These are phyloP conservation scores for Laothoe populi DNA, from an alignment of 2,888 invertebrate species.

Conservation along the genomic window DNA sequence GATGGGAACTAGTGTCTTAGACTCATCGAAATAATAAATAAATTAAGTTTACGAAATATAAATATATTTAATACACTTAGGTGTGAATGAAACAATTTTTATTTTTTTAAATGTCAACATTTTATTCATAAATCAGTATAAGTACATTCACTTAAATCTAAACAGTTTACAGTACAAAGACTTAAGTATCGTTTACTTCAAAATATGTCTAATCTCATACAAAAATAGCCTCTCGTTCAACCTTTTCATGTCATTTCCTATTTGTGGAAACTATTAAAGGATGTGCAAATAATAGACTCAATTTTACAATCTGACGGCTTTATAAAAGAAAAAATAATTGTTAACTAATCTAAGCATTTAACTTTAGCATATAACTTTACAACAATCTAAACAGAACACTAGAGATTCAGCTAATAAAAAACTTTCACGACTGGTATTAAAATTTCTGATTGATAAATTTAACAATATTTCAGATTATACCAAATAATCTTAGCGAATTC, in stretches of 20 bases:
- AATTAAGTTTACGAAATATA: no score
- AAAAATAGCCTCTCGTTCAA: constrained; percentile 72
- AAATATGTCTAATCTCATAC: constrained; percentile 65
- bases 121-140: constrained; percentile 82
- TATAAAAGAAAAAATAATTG: neutral
- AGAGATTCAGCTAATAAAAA: no score
- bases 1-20: no score
- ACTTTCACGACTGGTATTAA: no score
- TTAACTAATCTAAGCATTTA: no score
- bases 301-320: neutral
- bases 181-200: constrained; percentile 56
- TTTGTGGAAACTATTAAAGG: neutral
- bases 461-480: no score
- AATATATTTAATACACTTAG: no score
- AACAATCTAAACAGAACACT: no score
- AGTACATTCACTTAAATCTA: constrained; percentile 65
- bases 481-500: neutral
- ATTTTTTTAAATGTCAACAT: constrained; percentile 73
- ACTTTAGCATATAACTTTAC: no score
- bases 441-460: no score
- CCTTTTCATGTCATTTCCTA: constrained; percentile 51
- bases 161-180: constrained; percentile 72
- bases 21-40: no score
- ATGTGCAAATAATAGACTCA: neutral
- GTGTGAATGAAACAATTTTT: neutral